Evolutionary conservation across 2,797 vertebrate species (phyloP).

Genomic region (Myotis pilosus): DNA sequence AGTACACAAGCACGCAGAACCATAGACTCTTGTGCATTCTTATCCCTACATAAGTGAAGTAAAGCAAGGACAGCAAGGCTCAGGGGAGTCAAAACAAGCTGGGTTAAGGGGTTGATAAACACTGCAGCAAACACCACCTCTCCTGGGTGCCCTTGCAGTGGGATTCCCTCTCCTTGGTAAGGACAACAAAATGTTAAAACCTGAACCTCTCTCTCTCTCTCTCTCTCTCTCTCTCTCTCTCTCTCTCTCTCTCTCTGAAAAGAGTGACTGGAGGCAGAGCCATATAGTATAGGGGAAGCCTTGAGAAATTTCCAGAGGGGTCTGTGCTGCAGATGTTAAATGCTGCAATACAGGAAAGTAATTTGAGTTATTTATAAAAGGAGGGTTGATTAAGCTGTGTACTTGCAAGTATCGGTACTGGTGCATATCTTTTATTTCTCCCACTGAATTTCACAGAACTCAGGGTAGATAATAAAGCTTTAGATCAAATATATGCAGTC

Average conservation of each 20-base stretch:
- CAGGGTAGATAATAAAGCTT: not conserved
- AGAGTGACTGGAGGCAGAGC: not conserved
- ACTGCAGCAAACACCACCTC: not conserved
- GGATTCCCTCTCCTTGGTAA: not conserved
- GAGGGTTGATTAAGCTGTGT: not conserved
- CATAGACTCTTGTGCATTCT: not conserved
- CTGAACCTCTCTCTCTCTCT: not conserved
- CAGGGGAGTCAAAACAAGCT: not conserved
- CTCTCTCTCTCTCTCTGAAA: too few species aligned
- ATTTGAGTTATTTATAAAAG: not conserved
- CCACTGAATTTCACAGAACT: not conserved
- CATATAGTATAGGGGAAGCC: not conserved
- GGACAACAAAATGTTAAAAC: not conserved
- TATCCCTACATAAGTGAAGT: not conserved
- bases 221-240: too few species aligned
- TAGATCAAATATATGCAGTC: not conserved
- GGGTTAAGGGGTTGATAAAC: not conserved
- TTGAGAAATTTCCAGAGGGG: not conserved
- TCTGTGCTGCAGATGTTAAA: not conserved
- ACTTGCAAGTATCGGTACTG: not conserved
- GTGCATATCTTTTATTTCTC: not conserved
- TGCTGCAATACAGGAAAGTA: not conserved
- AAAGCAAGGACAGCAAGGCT: not conserved
- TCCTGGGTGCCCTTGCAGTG: not conserved
- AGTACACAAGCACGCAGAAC: not conserved